Evolutionary conservation across 2,888 invertebrate species (phyloP).

Genomic region (Dascillus cervinus): DNA sequence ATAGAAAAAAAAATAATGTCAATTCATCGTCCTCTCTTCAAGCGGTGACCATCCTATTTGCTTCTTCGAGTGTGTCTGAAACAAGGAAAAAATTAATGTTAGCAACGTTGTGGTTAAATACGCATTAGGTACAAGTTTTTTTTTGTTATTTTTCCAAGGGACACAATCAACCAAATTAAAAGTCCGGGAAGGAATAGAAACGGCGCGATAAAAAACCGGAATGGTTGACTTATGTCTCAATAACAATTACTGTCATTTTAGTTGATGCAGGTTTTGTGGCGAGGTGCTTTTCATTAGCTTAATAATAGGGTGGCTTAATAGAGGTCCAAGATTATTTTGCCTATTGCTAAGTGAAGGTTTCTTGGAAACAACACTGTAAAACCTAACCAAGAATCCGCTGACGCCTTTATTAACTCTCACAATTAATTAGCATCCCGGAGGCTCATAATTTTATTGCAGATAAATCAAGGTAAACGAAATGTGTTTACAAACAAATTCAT

Average conservation of each 20-base stretch:
- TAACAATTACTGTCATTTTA: slow-evolving; percentile 36
- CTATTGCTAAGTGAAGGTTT: too few relatives aligned
- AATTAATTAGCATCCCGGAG: too few relatives aligned
- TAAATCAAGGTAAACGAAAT: too few relatives aligned
- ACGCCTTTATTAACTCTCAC: too few relatives aligned
- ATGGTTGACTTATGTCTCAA: slow-evolving; percentile 25
- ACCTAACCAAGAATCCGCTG: too few relatives aligned
- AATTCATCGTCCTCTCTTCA: slow-evolving; percentile 15
- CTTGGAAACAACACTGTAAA: too few relatives aligned
- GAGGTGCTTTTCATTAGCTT: slow-evolving; percentile 36
- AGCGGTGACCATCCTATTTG: too few relatives aligned
- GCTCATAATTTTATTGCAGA: too few relatives aligned
- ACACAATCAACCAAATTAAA: slow-evolving; percentile 13
- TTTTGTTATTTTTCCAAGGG: too few relatives aligned
- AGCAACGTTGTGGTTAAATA: slow-evolving; percentile 29
- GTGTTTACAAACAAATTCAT: too few relatives aligned
- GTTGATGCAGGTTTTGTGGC: slow-evolving; percentile 29
- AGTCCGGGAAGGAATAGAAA: neutral
- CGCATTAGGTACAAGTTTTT: slow-evolving; percentile 27
- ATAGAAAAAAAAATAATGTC: slow-evolving; percentile 12
- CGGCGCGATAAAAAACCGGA: slow-evolving; percentile 1
- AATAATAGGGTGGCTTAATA: slow-evolving; percentile 27
- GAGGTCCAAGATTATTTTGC: slow-evolving; percentile 7
- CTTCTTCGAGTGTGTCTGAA: slow-evolving; percentile 20
- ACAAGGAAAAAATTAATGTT: slow-evolving; percentile 23